These are phyloP conservation scores for Chaetodon auriga DNA, from an alignment of 2,113 vertebrate genomes.

Conservation along the genomic window DNA sequence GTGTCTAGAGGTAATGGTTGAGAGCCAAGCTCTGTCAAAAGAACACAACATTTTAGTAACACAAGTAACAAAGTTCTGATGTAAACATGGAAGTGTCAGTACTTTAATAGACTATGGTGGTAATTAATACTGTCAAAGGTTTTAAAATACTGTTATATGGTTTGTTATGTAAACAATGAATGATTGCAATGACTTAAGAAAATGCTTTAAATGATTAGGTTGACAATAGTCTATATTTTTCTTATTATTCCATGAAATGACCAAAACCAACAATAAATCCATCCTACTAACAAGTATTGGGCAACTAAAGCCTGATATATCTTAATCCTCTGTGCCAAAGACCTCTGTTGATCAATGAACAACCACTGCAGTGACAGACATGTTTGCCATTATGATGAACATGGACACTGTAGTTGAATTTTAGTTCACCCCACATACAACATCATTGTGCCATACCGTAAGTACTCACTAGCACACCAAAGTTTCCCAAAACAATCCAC, in stretches of 20 bases:
- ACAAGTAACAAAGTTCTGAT: too few relatives aligned
- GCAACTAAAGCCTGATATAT: too few relatives aligned
- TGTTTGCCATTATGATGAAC: background rate
- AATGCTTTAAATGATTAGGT: background rate
- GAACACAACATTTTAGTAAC: background rate
- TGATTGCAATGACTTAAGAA: background rate
- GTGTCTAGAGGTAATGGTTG: slow-evolving; percentile 59
- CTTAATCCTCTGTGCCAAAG: too few relatives aligned
- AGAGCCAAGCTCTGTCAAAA: slow-evolving; percentile 45
- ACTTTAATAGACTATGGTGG: background rate
- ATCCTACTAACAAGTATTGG: background rate
- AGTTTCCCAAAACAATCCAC: too few relatives aligned
- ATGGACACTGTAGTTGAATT: background rate
- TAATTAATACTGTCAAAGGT: background rate
- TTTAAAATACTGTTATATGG: background rate
- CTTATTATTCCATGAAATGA: background rate
- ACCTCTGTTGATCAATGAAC: too few relatives aligned
- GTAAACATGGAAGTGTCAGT: background rate
- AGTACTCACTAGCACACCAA: background rate
- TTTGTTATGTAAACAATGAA: background rate
- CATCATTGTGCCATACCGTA: background rate
- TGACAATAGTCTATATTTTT: background rate
- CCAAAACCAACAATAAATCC: background rate
- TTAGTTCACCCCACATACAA: background rate
- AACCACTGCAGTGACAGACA: too few relatives aligned